Base-by-base conservation (phyloP, 1,140 invertebrate species). In the Lepidotrigona ventralis region DNA sequence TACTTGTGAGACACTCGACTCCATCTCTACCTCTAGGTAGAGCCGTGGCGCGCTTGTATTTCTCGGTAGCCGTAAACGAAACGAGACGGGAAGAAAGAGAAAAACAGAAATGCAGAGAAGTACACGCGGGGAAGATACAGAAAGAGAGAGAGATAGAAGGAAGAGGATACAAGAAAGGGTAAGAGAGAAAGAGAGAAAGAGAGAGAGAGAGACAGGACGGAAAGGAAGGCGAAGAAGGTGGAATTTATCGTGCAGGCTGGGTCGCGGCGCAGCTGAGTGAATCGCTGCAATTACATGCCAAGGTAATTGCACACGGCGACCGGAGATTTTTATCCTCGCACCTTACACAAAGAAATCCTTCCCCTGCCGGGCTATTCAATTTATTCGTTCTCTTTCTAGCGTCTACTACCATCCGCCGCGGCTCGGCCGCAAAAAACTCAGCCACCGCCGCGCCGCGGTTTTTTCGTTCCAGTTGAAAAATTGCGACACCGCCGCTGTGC, bases 221-320 rank as follows among this genome's bases (percentile, higher is more conserved):
- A 29, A 54, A 53, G 79, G 63, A 53, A 56, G 54, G 53, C 70
- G 79, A 75, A 73, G 83, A 84, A 82, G 74, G 68, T 56, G 84
- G 74, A 85, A 85, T 85, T 85, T 85, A 85, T 85, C 84, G 84
- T 29, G 81, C 84, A 56, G 66, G 6, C 39, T 21, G 70, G 39
- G 66, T 29, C 68, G 73, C 51, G 73, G 53, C 39, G 73, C 73
- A 71, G 79, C 84, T 76, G 80, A 81, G 83, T 80, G 79, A 85
- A 85, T 83, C 81, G 84, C 81, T 72, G 81, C 81, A 81, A 85
- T 85, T 85, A 85, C 81, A 83, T 83, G 84, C 73, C 80, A 75
- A 78, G 69, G 81, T 85, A 85, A 85, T 85, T 83, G 81, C 84
- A 71, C 58, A 58, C 73, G 69, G 74, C 68, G 84, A 85, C 84